Evolutionary conservation across 2,888 invertebrate species (phyloP).

Genomic region (Rutpela maculata): DNA sequence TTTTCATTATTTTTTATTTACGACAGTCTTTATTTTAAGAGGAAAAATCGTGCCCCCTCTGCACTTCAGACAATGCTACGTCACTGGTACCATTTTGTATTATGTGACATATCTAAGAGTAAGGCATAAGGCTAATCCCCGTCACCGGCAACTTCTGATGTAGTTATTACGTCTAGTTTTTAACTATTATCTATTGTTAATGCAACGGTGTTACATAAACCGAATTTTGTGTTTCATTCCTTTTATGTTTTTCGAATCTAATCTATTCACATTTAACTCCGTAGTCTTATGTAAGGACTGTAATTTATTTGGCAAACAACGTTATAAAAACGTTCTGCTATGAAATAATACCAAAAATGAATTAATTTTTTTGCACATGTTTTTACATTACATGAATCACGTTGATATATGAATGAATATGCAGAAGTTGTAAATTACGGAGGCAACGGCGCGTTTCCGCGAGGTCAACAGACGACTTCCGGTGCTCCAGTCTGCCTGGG

Average conservation of each 20-base stretch:
- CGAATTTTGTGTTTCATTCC: not conserved
- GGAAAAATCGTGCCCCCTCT: no score
- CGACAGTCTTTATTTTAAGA: no score
- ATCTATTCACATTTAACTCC: not conserved
- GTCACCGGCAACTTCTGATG: not conserved
- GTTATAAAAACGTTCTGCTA: constrained; percentile 11
- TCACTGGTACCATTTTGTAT: no score
- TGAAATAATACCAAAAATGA: constrained; percentile 19
- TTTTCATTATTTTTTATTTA: no score
- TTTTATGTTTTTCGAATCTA: constrained; percentile 6
- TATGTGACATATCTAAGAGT: no score
- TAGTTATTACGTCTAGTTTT: not conserved
- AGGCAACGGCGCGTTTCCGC: constrained; percentile 66
- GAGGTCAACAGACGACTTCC: constrained; percentile 69
- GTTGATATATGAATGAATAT: constrained; percentile 64
- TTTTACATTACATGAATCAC: constrained; percentile 57
- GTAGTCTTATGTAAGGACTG: not conserved
- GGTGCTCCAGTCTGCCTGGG: constrained; percentile 62
- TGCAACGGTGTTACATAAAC: not conserved
- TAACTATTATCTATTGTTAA: not conserved
- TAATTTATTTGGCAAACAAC: constrained; percentile 4
- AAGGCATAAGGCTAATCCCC: no score
- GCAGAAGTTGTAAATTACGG: constrained; percentile 63
- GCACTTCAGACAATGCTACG: no score
- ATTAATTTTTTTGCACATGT: not conserved